Evolutionary conservation across 2,888 invertebrate species (phyloP).

Genomic region (Caradrina clavipalpis): DNA sequence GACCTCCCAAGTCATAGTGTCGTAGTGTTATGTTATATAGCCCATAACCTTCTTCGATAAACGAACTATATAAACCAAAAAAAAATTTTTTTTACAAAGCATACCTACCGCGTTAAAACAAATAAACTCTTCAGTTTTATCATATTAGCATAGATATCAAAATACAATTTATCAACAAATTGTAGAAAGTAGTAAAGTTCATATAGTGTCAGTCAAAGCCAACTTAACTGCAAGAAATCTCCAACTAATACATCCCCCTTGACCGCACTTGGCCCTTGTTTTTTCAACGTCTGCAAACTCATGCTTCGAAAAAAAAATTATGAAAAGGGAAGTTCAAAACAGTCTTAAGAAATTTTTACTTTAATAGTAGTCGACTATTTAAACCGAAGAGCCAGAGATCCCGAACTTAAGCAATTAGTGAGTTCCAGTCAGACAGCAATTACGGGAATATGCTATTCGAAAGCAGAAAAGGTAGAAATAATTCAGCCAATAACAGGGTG

Average conservation of each 20-base stretch:
- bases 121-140: too few relatives aligned
- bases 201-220: background rate
- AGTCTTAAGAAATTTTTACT: conserved; percentile 86
- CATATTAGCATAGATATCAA: too few relatives aligned
- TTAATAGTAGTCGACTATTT: conserved; percentile 87
- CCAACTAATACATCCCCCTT: conserved; percentile 26
- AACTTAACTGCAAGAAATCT: conserved; percentile 22
- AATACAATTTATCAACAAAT: background rate
- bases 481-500: conserved; percentile 87
- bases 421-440: conserved; percentile 89
- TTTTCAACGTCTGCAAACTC: conserved; percentile 68
- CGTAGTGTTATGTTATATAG: too few relatives aligned
- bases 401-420: conserved; percentile 90
- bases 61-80: too few relatives aligned
- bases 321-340: conserved; percentile 84
- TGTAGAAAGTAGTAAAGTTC: background rate
- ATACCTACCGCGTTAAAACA: too few relatives aligned
- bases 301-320: conserved; percentile 74
- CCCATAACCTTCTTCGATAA: too few relatives aligned
- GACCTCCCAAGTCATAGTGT: too few relatives aligned
- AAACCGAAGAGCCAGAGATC: conserved; percentile 86
- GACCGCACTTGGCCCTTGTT: conserved; percentile 50
- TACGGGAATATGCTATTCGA: conserved; percentile 89
- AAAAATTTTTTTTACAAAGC: too few relatives aligned
- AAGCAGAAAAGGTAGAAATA: conserved; percentile 88